Conservation (phyloP, 2,797 vertebrate species). For the Chanos chanos region DNA sequence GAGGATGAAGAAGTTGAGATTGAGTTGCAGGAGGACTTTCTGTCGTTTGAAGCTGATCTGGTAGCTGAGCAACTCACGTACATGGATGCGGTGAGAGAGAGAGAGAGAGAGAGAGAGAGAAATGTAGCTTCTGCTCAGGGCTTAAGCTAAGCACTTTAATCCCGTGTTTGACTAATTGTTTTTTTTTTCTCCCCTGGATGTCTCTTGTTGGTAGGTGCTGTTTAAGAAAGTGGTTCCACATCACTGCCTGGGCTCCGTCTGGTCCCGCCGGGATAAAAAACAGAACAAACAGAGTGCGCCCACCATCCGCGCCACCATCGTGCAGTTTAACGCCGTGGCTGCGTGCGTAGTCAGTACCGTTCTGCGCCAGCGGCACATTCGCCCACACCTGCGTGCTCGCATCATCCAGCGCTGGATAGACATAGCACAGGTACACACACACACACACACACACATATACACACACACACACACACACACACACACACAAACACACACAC, state of each 20-base stretch:
- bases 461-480: not conserved
- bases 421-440: constrained; percentile 78
- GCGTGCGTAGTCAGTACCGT: constrained; percentile 88
- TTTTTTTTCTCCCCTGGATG: no score
- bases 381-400: constrained; percentile 83
- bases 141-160: constrained; percentile 12
- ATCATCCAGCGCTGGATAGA: constrained; percentile 94
- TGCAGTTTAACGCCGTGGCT: constrained; percentile 86
- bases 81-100: constrained; percentile 85
- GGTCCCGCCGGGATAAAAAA: constrained; percentile 91
- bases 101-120: not conserved
- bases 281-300: constrained; percentile 85
- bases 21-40: constrained; percentile 78
- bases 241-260: constrained; percentile 91
- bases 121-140: not conserved
- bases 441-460: not conserved
- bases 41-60: constrained; percentile 79
- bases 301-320: constrained; percentile 89
- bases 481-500: not conserved
- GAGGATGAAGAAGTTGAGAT: constrained; percentile 82
- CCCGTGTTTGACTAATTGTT: not conserved
- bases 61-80: constrained; percentile 95
- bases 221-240: constrained; percentile 92
- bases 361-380: constrained; percentile 77
- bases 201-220: constrained; percentile 70